These are phyloP conservation scores for Turritopsis dohrnii DNA, from an alignment of 30 jellyfish, hydroid and myxozoan genomes.

Conservation along the genomic window DNA sequence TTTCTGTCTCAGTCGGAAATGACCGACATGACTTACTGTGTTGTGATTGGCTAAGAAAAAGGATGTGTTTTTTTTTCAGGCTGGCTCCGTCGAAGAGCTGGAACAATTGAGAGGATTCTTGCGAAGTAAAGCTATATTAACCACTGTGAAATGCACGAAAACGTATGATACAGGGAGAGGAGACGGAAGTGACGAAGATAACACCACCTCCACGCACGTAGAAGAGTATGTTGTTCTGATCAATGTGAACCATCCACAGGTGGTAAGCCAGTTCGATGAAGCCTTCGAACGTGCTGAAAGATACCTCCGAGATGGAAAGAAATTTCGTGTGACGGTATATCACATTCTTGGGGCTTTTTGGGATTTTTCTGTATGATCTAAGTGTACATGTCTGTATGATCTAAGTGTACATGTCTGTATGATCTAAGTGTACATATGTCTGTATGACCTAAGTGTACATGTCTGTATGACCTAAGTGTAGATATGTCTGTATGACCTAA, in stretches of 20 bases:
- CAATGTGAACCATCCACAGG: slow-evolving; percentile 63
- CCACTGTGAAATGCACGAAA: slow-evolving; percentile 57
- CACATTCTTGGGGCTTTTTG: too few species aligned
- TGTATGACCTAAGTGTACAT: background rate
- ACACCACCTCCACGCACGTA: background rate
- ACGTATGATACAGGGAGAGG: slow-evolving; percentile 28
- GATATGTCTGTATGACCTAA: background rate
- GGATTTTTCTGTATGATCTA: too few species aligned
- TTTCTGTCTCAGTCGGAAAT: too few species aligned
- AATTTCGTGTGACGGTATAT: slow-evolving; percentile 69
- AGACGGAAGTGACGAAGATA: background rate
- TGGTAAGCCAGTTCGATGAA: slow-evolving; percentile 37
- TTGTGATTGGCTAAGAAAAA: background rate
- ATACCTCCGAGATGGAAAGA: slow-evolving; percentile 40
- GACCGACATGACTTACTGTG: too few species aligned
- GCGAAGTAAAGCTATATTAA: slow-evolving; percentile 52
- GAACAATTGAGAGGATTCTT: slow-evolving; percentile 50
- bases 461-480: background rate
- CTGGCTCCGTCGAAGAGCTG: slow-evolving; percentile 32
- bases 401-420: background rate
- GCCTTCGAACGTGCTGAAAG: slow-evolving; percentile 66
- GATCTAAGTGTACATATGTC: background rate
- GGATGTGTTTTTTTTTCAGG: slow-evolving; percentile 12
- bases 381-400: too few species aligned
- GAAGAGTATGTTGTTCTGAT: slow-evolving; percentile 52